Conservation (phyloP, 2,113 vertebrate species). For the Anser cygnoides region DNA sequence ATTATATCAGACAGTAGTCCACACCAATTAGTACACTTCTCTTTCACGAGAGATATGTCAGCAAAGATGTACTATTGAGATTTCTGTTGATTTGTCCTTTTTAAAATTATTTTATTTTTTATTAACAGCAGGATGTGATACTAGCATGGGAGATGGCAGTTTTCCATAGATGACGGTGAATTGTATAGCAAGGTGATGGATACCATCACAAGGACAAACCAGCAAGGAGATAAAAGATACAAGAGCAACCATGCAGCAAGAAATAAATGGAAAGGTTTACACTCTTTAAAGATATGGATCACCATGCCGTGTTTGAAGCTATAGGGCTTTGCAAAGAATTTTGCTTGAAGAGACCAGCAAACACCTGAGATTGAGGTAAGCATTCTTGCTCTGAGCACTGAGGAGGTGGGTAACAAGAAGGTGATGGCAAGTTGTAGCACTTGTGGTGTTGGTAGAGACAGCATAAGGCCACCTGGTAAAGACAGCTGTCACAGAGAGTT, state of each 20-base stretch:
- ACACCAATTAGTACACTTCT: neutral
- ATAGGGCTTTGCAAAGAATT: neutral
- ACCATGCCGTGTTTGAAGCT: neutral
- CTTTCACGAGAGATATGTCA: neutral
- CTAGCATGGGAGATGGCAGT: fast-evolving
- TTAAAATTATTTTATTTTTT: neutral
- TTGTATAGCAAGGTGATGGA: neutral
- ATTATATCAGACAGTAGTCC: neutral
- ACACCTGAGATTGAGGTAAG: neutral
- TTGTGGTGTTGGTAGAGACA: neutral
- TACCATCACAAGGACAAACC: neutral
- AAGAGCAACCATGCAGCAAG: neutral
- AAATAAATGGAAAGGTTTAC: neutral
- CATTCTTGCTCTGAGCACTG: neutral
- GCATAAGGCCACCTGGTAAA: neutral
- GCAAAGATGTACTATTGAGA: neutral
- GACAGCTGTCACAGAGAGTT: neutral
- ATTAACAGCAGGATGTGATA: neutral
- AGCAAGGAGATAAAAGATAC: neutral
- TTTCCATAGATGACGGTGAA: fast-evolving
- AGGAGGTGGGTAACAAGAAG: neutral
- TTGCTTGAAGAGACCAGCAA: neutral
- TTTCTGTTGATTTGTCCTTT: neutral
- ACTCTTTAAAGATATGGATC: fast-evolving
- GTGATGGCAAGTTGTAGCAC: neutral